phyloP scores from a whole-genome alignment of 2,113 vertebrate species.

The Phrynosoma blainvillii region DNA sequence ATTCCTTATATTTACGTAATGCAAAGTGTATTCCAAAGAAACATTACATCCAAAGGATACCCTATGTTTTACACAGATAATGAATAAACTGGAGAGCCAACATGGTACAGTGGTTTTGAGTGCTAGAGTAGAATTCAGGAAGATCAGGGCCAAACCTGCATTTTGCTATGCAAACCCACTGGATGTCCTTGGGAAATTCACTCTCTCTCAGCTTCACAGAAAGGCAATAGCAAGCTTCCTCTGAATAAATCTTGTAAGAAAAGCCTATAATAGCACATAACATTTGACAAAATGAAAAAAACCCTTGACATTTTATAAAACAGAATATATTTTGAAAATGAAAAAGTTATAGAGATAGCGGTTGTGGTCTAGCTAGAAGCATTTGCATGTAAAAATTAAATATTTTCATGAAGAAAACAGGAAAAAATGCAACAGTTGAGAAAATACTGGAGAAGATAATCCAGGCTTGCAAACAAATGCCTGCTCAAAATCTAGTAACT shows the following conservation, averaged over 20 bases:
- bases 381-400: no score
- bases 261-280: no score
- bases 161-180: no score
- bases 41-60: background rate
- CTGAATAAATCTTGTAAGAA: no score
- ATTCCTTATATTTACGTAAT: background rate
- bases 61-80: background rate
- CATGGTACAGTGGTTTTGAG: no score
- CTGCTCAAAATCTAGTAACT: conserved; percentile 15
- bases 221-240: no score
- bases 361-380: background rate
- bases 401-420: background rate
- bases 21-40: background rate
- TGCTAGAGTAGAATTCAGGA: no score
- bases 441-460: background rate
- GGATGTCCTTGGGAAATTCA: no score
- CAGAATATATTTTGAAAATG: no score
- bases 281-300: no score
- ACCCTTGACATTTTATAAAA: background rate
- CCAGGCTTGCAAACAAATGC: conserved; percentile 14
- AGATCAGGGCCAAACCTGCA: no score
- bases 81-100: background rate
- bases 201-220: no score
- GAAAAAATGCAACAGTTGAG: background rate
- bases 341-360: background rate